These are phyloP conservation scores for Acanthopagrus latus DNA, from an alignment of 2,797 vertebrate species.

Conservation along the genomic window DNA sequence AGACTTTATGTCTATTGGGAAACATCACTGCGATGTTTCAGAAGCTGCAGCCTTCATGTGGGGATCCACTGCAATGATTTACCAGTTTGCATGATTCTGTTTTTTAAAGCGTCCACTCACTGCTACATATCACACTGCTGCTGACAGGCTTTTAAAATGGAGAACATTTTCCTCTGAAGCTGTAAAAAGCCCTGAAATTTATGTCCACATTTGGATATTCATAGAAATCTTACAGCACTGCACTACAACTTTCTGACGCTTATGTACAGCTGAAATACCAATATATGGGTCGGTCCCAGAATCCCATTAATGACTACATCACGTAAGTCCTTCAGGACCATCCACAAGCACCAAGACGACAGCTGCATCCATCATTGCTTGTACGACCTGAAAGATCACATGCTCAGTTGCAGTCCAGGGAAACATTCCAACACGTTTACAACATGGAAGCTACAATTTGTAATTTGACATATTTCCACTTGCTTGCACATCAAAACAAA, in stretches of 20 bases:
- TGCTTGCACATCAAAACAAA: not conserved
- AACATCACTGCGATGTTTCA: not conserved
- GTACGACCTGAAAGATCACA: not conserved
- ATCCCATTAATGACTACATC: not conserved
- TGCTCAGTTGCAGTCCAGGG: not conserved
- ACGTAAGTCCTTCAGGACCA: not conserved
- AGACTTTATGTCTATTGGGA: not conserved
- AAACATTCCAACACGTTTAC: not conserved
- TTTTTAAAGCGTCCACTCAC: not conserved
- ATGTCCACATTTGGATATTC: slow-evolving; percentile 21
- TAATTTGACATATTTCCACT: not conserved
- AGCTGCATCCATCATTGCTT: not conserved
- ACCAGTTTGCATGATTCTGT: not conserved
- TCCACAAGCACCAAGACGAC: not conserved
- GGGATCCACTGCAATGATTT: slow-evolving; percentile 19
- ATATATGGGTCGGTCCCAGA: not conserved
- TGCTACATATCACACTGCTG: slow-evolving; percentile 16
- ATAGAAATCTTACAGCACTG: slow-evolving; percentile 1
- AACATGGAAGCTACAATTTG: not conserved
- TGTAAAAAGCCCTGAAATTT: not conserved
- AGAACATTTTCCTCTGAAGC: slow-evolving; percentile 14
- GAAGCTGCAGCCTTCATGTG: not conserved
- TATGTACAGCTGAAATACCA: not conserved
- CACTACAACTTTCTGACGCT: not conserved
- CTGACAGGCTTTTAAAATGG: slow-evolving; percentile 31